Evolutionary conservation across 2,888 invertebrate species (phyloP).

Genomic region (Amorpha juglandis): DNA sequence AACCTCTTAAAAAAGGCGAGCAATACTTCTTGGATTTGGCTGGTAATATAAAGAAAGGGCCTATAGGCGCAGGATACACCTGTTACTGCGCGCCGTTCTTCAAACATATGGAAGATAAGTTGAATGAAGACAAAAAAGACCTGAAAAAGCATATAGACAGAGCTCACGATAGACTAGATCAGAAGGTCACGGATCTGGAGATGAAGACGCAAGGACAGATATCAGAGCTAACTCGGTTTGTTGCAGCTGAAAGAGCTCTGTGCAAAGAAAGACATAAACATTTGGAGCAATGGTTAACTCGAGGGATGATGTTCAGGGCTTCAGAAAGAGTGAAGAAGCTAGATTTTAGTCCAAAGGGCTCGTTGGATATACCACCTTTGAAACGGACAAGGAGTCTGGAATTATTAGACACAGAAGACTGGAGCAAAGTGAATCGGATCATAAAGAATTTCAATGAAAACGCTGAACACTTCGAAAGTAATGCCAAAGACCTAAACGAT

Average conservation of each 20-base stretch:
- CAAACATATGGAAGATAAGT: slow-evolving; percentile 92
- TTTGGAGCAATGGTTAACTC: slow-evolving; percentile 88
- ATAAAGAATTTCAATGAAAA: slow-evolving; percentile 72
- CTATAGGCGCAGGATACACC: slow-evolving; percentile 96
- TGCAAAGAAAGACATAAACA: slow-evolving; percentile 87
- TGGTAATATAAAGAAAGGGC: slow-evolving; percentile 97
- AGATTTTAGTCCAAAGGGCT: slow-evolving; percentile 80
- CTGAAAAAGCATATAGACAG: slow-evolving; percentile 90
- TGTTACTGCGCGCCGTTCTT: slow-evolving; percentile 97
- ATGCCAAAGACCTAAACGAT: slow-evolving; percentile 73
- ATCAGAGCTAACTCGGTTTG: slow-evolving; percentile 87
- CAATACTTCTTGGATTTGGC: slow-evolving; percentile 97
- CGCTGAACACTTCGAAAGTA: slow-evolving; percentile 64
- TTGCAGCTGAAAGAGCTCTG: slow-evolving; percentile 85
- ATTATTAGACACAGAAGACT: slow-evolving; percentile 76
- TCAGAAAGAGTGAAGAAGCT: slow-evolving; percentile 77
- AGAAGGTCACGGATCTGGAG: slow-evolving; percentile 91
- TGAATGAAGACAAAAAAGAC: slow-evolving; percentile 92
- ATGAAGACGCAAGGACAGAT: slow-evolving; percentile 89
- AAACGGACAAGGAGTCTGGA: slow-evolving; percentile 90
- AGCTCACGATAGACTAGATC: slow-evolving; percentile 91
- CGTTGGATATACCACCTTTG: slow-evolving; percentile 82
- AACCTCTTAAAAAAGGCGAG: slow-evolving; percentile 93
- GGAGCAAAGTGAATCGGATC: slow-evolving; percentile 71
- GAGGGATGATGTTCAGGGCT: slow-evolving; percentile 86